Evolutionary conservation across 2,113 vertebrate species (phyloP).

Genomic region (Centropristis striata): DNA sequence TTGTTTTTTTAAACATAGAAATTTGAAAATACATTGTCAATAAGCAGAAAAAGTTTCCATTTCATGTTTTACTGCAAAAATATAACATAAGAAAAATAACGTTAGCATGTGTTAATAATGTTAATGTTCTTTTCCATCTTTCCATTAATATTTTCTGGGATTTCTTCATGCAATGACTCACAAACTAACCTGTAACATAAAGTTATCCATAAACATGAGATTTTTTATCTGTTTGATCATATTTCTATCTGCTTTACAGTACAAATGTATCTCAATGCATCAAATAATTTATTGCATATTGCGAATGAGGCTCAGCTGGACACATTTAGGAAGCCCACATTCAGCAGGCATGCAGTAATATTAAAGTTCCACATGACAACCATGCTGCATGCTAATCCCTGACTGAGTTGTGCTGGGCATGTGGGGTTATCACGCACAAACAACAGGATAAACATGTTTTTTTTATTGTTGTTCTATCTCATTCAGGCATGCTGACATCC

Average conservation of each 20-base stretch:
- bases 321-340: not conserved
- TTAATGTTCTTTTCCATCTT: not conserved
- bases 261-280: not conserved
- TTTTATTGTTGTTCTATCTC: slow-evolving; percentile 19
- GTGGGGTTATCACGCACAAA: too few species aligned
- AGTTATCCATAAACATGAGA: not conserved
- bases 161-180: not conserved
- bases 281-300: not conserved
- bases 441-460: not conserved
- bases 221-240: not conserved
- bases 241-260: not conserved
- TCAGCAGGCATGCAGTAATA: not conserved
- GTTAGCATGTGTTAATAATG: too few species aligned
- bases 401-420: too few species aligned
- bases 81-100: not conserved
- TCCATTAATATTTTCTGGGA: not conserved
- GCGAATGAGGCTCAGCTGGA: not conserved
- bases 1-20: not conserved
- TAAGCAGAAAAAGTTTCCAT: not conserved
- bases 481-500: slow-evolving; percentile 87
- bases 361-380: too few species aligned
- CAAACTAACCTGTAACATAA: not conserved
- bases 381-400: slow-evolving; percentile 47
- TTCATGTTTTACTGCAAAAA: not conserved
- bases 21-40: not conserved